These are phyloP conservation scores for Brachycybe producta DNA, from an alignment of 2,888 invertebrate genomes.

Conservation along the genomic window DNA sequence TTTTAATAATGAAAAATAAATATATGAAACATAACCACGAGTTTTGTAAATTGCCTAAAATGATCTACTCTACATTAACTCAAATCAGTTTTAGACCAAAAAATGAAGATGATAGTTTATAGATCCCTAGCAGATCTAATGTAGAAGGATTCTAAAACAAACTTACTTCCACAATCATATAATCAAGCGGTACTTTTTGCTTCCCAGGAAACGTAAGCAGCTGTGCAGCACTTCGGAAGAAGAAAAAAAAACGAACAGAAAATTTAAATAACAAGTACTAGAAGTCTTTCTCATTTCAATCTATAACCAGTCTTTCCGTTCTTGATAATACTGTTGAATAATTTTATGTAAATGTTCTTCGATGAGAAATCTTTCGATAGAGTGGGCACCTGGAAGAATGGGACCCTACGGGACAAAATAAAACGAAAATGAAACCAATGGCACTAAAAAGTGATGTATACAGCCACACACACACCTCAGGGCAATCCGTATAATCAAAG, in stretches of 20 bases:
- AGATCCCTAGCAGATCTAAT: too few relatives aligned
- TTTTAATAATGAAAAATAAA: too few relatives aligned
- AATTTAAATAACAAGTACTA: slow-evolving; percentile 3
- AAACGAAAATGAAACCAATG: slow-evolving; percentile 14
- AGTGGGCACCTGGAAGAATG: slow-evolving; percentile 80
- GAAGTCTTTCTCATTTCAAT: not conserved
- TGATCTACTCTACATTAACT: too few relatives aligned
- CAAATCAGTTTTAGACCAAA: too few relatives aligned
- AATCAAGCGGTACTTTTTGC: slow-evolving; percentile 87
- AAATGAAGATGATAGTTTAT: too few relatives aligned
- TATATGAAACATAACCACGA: too few relatives aligned
- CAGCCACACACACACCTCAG: slow-evolving; percentile 50
- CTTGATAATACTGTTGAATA: slow-evolving; percentile 69
- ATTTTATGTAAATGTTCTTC: slow-evolving; percentile 95
- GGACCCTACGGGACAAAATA: slow-evolving; percentile 33
- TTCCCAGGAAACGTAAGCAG: slow-evolving; percentile 84
- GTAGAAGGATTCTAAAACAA: too few relatives aligned
- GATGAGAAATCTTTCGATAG: slow-evolving; percentile 92
- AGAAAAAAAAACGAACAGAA: not conserved
- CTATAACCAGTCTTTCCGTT: slow-evolving; percentile 73
- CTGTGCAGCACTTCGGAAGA: slow-evolving; percentile 56
- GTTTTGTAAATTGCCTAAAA: too few relatives aligned
- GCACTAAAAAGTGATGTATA: slow-evolving; percentile 3
- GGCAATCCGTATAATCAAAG: slow-evolving; percentile 98
- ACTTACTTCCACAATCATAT: slow-evolving; percentile 82